phyloP scores from a whole-genome alignment of 1,140 invertebrate genomes.

The Drosophila quadrilineata region DNA sequence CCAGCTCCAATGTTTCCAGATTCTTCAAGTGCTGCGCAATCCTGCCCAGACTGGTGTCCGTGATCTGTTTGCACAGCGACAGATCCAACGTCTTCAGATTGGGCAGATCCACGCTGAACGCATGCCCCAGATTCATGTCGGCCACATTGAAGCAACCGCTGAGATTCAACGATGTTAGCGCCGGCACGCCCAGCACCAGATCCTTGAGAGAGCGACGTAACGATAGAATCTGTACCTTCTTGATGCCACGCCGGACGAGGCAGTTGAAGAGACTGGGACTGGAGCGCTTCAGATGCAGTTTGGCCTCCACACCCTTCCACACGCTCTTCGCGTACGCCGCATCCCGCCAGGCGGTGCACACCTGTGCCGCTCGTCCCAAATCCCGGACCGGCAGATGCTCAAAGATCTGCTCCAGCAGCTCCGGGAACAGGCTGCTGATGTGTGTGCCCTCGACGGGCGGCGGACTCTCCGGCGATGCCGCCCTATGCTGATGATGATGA shows the following conservation, averaged over 20 bases:
- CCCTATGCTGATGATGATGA: slow-evolving; percentile 81
- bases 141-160: slow-evolving; percentile 97
- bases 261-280: slow-evolving; percentile 92
- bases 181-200: slow-evolving; percentile 92
- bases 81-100: slow-evolving; percentile 91
- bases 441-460: slow-evolving; percentile 85
- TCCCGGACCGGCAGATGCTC: slow-evolving; percentile 93
- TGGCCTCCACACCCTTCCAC: slow-evolving; percentile 95
- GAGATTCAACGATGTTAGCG: slow-evolving; percentile 92
- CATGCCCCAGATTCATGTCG: slow-evolving; percentile 89
- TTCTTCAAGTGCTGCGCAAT: slow-evolving; percentile 94
- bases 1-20: slow-evolving; percentile 92
- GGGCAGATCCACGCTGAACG: slow-evolving; percentile 88
- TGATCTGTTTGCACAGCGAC: slow-evolving; percentile 96
- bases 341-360: slow-evolving; percentile 94
- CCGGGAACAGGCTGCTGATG: slow-evolving; percentile 94
- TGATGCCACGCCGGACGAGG: slow-evolving; percentile 92
- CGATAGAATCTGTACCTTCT: slow-evolving; percentile 93
- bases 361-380: slow-evolving; percentile 93
- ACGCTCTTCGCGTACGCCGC: slow-evolving; percentile 95
- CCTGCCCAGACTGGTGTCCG: slow-evolving; percentile 90
- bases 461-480: slow-evolving; percentile 80
- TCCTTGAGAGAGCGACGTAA: slow-evolving; percentile 91
- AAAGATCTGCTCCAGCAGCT: slow-evolving; percentile 95
- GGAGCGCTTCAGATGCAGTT: slow-evolving; percentile 91